Evolutionary conservation across 2,113 vertebrate species (phyloP), one percentile per base, ranked within the genome.

Genomic region (Paratilapia polleni): DNA sequence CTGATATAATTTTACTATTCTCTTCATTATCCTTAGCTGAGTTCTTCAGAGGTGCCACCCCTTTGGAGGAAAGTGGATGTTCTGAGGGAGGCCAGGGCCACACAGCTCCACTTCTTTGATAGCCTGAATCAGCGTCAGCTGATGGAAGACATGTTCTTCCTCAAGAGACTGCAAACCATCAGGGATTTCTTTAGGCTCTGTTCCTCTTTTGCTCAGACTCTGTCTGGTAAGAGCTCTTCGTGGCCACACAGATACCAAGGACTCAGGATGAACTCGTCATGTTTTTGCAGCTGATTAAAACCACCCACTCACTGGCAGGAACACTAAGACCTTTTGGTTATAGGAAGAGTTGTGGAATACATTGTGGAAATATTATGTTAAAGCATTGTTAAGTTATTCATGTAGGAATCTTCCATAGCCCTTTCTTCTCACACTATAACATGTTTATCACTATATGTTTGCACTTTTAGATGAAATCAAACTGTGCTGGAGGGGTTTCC

Each of bases 41-140:
- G 97, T 90, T 97, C 97, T 87, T 96, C 99, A 96, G 98, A 99
- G 88, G 96, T 99, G 43, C 98, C 98, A 0, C 70, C 95, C 13
- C 95, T 98, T 56, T 99, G 98, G 98, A 95, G 97, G 59, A 99
- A 99, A 93, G 96, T 99, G 59, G 98, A 99, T 54, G 97, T 98
- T 60, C 96, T 99, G 80, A 93, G 97, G 89, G 98, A 99, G 93
- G 97, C 98, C 9, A 96, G 97, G 13, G 96, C 97, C 63, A 96
- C 97, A 2, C 98, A 99, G 84, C 96, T 97, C 3, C 96, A 98
- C 87, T 97, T 98, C 94, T 98, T 98, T 86, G 97, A 99, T 79
- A 96, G 96, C 68, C 93, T 95, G 57, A 96, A 93, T 70, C 97
- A 98, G 78, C 93, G 97, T 1, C 97, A 98, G 90, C 95, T 99